Conservation (phyloP, 2,797 vertebrate genomes). For the Psittacula derbiana region DNA sequence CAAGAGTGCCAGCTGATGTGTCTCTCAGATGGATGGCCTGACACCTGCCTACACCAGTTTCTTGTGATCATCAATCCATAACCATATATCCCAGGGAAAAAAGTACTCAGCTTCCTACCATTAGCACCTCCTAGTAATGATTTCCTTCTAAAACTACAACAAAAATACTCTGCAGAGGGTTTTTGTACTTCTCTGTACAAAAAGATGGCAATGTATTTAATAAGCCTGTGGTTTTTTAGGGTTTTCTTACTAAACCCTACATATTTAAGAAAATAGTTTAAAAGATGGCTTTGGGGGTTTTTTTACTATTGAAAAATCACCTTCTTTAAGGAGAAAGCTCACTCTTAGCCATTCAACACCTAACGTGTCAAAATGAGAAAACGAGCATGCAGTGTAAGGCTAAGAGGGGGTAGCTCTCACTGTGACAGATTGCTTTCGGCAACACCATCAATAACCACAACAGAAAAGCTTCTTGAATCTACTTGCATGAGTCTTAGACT, state of each 20-base stretch:
- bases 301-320: not conserved
- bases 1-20: not conserved
- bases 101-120: not conserved
- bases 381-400: not conserved
- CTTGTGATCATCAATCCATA: not conserved
- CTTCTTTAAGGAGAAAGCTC: not conserved
- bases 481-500: not conserved
- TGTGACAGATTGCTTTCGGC: conserved; percentile 52
- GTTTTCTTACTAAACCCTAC: not conserved
- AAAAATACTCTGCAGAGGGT: not conserved
- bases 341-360: not conserved
- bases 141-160: not conserved
- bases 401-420: conserved; percentile 17
- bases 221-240: not conserved
- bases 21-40: not conserved
- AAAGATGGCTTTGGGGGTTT: not conserved
- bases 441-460: conserved; percentile 33
- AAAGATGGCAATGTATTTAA: not conserved
- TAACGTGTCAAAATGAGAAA: not conserved
- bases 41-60: conserved; percentile 8
- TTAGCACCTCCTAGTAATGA: not conserved
- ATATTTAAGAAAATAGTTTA: not conserved
- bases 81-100: not conserved
- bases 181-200: not conserved
- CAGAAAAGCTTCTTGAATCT: conserved; percentile 45